phyloP scores from a whole-genome alignment of 2,113 vertebrate species.

The Gymnogyps californianus region DNA sequence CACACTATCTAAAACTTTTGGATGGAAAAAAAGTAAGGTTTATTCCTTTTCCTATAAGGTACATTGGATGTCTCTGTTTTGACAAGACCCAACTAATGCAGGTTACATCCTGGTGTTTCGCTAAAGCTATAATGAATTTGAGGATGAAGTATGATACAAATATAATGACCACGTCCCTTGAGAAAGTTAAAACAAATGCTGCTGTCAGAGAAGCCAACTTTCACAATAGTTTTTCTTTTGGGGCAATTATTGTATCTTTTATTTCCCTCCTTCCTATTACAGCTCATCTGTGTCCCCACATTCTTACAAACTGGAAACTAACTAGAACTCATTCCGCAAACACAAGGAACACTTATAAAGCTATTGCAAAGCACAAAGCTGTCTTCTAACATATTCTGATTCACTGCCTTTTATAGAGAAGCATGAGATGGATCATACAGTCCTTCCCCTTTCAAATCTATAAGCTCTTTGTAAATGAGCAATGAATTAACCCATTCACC shows the following conservation, averaged over 20 bases:
- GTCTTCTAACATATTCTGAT: conserved; percentile 1
- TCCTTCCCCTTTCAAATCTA: conserved; percentile 17
- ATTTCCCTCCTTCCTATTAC: neutral
- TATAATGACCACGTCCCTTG: neutral
- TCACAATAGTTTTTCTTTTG: neutral
- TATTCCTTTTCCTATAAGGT: neutral
- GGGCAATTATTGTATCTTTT: neutral
- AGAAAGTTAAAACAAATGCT: conserved; percentile 28
- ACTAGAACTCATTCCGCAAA: neutral
- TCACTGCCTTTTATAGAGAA: neutral
- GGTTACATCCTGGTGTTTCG: conserved; percentile 2
- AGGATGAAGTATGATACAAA: neutral
- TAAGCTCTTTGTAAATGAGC: conserved; percentile 40
- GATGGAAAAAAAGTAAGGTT: neutral
- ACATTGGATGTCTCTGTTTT: neutral
- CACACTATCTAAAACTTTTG: neutral
- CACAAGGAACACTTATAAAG: neutral
- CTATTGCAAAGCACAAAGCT: conserved; percentile 9
- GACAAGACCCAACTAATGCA: neutral
- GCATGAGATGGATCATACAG: neutral
- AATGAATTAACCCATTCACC: conserved; percentile 45
- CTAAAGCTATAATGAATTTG: neutral
- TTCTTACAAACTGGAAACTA: neutral
- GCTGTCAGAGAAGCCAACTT: neutral
- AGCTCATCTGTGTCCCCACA: neutral